A percentile compares a stretch with the other conserved stretches of the same genome.
Conservation (phyloP, 2,888 invertebrate genomes). For the Erebia epiphron region DNA sequence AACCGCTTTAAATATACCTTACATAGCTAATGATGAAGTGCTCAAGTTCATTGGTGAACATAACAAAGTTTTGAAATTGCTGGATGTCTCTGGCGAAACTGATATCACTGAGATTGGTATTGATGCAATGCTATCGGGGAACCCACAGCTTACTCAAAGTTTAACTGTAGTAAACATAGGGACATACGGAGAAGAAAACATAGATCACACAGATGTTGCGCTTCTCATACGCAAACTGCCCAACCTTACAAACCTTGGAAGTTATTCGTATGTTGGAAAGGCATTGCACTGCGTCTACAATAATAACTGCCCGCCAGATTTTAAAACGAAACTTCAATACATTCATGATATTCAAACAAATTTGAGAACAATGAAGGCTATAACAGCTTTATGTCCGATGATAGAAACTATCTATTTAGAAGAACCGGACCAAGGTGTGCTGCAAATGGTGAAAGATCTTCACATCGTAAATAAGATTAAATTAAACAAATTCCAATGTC, state of each 20-base stretch:
- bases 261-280: constrained; percentile 87
- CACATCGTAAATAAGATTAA: constrained; percentile 81
- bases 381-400: constrained; percentile 83
- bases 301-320: constrained; percentile 76
- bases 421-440: constrained; percentile 81
- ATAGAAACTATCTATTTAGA: constrained; percentile 86
- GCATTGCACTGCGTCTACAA: constrained; percentile 82
- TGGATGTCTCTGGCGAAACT: constrained; percentile 88
- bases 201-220: constrained; percentile 86
- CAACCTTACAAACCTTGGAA: constrained; percentile 85
- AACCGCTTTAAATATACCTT: constrained; percentile 85
- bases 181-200: constrained; percentile 86
- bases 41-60: constrained; percentile 83
- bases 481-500: constrained; percentile 84
- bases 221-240: constrained; percentile 84
- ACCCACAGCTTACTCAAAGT: constrained; percentile 78
- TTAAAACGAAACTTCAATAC: constrained; percentile 85
- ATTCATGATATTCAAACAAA: constrained; percentile 86
- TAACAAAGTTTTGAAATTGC: constrained; percentile 81
- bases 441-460: constrained; percentile 76
- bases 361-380: constrained; percentile 82
- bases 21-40: constrained; percentile 87
- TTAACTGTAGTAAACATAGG: constrained; percentile 86
- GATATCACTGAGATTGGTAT: constrained; percentile 86
- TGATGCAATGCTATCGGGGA: constrained; percentile 79